Evolutionary conservation across 2,797 vertebrate genomes (phyloP).

Genomic region (Gadopsis marmoratus): DNA sequence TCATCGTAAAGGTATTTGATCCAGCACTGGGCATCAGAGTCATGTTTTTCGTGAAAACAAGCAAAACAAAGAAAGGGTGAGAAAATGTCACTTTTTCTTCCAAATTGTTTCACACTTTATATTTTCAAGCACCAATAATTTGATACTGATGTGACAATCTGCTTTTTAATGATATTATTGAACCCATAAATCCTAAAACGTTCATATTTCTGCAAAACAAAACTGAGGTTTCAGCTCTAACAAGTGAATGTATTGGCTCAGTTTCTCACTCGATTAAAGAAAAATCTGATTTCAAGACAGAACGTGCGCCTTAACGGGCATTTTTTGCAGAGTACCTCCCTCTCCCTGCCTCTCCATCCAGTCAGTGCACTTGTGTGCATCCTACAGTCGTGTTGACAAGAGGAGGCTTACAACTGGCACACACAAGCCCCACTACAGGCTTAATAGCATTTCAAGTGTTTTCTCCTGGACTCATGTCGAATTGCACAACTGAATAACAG

Average conservation of each 20-base stretch:
- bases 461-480: slow-evolving; percentile 76
- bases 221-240: background rate
- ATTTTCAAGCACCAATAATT: background rate
- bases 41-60: background rate
- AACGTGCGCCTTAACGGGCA: slow-evolving; percentile 8
- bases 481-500: slow-evolving; percentile 73
- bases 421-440: slow-evolving; percentile 79
- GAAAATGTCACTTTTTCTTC: background rate
- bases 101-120: background rate
- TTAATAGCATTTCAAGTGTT: slow-evolving; percentile 86
- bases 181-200: background rate
- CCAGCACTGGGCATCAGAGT: background rate
- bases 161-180: background rate
- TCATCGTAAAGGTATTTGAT: slow-evolving; percentile 1
- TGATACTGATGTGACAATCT: background rate
- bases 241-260: background rate
- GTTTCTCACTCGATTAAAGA: slow-evolving; percentile 18
- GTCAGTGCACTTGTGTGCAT: slow-evolving; percentile 74
- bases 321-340: slow-evolving; percentile 59
- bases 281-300: slow-evolving; percentile 11
- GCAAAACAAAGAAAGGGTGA: background rate
- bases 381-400: slow-evolving; percentile 74
- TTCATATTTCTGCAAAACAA: background rate
- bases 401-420: slow-evolving; percentile 70
- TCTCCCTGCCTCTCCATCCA: slow-evolving; percentile 63